A percentile compares a stretch with the other conserved stretches of the same genome.
Conservation (phyloP, 2,797 vertebrate species). For the Gallinago nigripennis region DNA sequence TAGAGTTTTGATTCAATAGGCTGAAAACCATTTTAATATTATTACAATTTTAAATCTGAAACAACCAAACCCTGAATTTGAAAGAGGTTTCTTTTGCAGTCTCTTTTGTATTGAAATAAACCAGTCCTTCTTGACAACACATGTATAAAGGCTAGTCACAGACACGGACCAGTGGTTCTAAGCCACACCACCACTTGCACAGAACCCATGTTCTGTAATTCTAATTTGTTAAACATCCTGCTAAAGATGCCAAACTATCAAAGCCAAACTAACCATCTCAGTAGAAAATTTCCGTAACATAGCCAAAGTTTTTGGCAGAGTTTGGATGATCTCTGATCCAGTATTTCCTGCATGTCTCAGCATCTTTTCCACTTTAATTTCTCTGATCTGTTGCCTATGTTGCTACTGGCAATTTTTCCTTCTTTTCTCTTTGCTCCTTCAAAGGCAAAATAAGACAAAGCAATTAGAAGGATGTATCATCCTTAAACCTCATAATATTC, state of each 20-base stretch:
- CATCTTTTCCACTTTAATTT: background rate
- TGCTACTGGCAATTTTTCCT: background rate
- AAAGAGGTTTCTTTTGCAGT: background rate
- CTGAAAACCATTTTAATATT: background rate
- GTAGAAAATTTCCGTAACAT: background rate
- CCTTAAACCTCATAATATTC: background rate
- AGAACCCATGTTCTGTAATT: background rate
- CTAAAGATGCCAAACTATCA: background rate
- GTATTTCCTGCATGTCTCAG: background rate
- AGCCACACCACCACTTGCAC: background rate
- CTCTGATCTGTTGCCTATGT: background rate
- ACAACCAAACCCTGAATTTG: background rate
- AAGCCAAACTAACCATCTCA: background rate
- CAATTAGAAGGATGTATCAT: background rate
- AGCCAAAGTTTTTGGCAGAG: background rate
- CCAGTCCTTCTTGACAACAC: background rate
- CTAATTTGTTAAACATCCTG: background rate
- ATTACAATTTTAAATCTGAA: background rate
- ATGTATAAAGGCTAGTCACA: background rate
- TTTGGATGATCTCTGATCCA: background rate
- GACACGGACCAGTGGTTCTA: background rate
- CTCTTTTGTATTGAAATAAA: background rate
- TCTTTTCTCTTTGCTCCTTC: background rate
- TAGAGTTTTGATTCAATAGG: background rate
- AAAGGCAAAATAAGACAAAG: background rate